Evolutionary conservation across 2,888 invertebrate genomes (phyloP), one percentile per base, ranked within the genome.

Genomic region (Harpalus rubripes): DNA sequence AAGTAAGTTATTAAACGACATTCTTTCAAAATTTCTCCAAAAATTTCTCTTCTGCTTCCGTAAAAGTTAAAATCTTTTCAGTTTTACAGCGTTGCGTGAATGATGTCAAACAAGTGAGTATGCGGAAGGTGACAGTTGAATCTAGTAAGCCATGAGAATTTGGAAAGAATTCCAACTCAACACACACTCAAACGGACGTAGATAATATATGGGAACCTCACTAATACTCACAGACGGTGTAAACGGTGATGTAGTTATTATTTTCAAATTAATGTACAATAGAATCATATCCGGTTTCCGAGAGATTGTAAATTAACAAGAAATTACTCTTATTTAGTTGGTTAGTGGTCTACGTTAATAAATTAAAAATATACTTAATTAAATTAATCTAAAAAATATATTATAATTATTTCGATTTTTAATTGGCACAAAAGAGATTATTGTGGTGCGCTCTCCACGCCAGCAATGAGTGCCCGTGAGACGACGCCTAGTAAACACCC

Each of bases 141-240:
- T 68, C 68, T 32, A 68, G 68, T 26, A 39, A 68, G 68, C 68
- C 68, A 68, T 68, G 68, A 68, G 68, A 68, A 68, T 26, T 68
- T n/a, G 32, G 68, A 32, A 68, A 15, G 39, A 68, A 68, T 68
- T 68, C 26, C 32, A 39, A 12, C 4, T 7, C 15, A 10, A 68
- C 22, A 39, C 68, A 68, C 44, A 12, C 44, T 32, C 5, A 32
- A 32, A 32, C 32, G 32, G 5, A 32, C 32, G 2, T 32, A 32
- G 2, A 52, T n/a, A 0, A 52, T 52, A 52, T 12, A 52, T 52
- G 44, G 44, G 44, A 52, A 52, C 44, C 44, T 12, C 1, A 52
- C 44, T 0, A 8, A 52, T 1, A 52, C 44, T 10, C 44, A 52
- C 44, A 52, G 8, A 10, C 8, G 12, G 8, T 52, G 44, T 52